These are phyloP conservation scores for Nanorana parkeri DNA, from an alignment of 2,113 vertebrate species.

Conservation along the genomic window DNA sequence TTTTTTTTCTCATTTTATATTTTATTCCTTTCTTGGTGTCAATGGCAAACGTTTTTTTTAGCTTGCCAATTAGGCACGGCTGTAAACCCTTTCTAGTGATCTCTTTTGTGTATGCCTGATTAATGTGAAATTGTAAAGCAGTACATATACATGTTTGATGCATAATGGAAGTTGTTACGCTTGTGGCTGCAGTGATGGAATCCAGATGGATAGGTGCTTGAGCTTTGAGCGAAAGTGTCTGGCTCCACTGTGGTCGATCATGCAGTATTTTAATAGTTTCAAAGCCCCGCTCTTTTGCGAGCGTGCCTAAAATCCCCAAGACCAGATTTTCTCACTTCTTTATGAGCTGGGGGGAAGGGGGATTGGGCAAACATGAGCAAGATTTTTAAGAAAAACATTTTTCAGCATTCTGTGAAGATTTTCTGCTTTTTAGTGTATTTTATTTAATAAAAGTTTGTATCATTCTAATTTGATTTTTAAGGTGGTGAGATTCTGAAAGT, in stretches of 20 bases:
- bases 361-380: constrained; percentile 68
- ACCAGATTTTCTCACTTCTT: constrained; percentile 28
- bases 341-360: background rate
- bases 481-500: too few species aligned
- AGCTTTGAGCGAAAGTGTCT: constrained; percentile 82
- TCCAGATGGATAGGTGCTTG: constrained; percentile 86
- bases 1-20: background rate
- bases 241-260: constrained; percentile 84
- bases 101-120: constrained; percentile 3
- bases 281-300: constrained; percentile 11
- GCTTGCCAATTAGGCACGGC: background rate
- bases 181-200: constrained; percentile 80
- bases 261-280: constrained; percentile 61
- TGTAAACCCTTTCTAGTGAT: constrained; percentile 27
- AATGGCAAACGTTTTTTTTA: background rate
- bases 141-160: constrained; percentile 64
- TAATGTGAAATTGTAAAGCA: background rate
- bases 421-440: too few species aligned
- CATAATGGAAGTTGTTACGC: constrained; percentile 65
- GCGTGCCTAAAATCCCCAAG: background rate
- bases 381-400: background rate
- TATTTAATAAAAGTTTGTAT: too few species aligned
- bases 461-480: too few species aligned
- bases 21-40: background rate
- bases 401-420: too few species aligned